These are phyloP conservation scores for Yponomeuta sedellus DNA, from an alignment of 2,888 invertebrate genomes.

Conservation along the genomic window DNA sequence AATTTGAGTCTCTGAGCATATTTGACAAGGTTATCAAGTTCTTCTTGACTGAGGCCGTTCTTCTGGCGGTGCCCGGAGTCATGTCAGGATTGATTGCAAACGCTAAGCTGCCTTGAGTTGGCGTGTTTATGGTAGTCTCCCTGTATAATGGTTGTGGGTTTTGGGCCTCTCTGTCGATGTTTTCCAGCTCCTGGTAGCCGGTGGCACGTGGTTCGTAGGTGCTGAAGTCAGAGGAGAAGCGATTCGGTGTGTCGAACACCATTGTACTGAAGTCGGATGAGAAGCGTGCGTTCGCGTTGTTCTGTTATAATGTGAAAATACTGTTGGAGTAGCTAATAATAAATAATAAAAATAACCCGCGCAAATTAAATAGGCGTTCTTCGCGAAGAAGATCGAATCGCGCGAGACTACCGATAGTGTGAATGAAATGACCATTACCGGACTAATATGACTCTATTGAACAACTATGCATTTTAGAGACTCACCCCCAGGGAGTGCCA, in stretches of 20 bases:
- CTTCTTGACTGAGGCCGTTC: slow-evolving; percentile 62
- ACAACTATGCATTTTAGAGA: no score
- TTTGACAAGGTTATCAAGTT: slow-evolving; percentile 60
- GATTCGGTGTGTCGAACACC: slow-evolving; percentile 20
- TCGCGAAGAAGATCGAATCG: no score
- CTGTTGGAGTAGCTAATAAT: no score
- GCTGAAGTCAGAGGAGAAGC: slow-evolving; percentile 56
- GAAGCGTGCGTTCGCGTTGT: slow-evolving; percentile 25
- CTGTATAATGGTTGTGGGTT: slow-evolving; percentile 73
- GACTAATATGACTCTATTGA: no score
- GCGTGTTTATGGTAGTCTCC: slow-evolving; percentile 71
- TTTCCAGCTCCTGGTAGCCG: slow-evolving; percentile 60
- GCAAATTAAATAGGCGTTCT: no score
- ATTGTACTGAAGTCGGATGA: slow-evolving; percentile 23
- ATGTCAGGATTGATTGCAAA: slow-evolving; percentile 49
- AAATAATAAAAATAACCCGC: no score
- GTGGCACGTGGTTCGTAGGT: slow-evolving; percentile 40
- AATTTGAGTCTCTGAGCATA: slow-evolving; percentile 63
- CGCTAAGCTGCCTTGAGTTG: slow-evolving; percentile 39
- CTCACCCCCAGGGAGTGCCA: no score
- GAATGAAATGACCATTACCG: no score
- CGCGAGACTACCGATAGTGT: no score
- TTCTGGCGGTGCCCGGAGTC: slow-evolving; percentile 55
- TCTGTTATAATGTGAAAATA: no score
- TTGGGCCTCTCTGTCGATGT: slow-evolving; percentile 52